phyloP scores from a whole-genome alignment of 2,797 vertebrate species.

The Benthosema pterotum region DNA sequence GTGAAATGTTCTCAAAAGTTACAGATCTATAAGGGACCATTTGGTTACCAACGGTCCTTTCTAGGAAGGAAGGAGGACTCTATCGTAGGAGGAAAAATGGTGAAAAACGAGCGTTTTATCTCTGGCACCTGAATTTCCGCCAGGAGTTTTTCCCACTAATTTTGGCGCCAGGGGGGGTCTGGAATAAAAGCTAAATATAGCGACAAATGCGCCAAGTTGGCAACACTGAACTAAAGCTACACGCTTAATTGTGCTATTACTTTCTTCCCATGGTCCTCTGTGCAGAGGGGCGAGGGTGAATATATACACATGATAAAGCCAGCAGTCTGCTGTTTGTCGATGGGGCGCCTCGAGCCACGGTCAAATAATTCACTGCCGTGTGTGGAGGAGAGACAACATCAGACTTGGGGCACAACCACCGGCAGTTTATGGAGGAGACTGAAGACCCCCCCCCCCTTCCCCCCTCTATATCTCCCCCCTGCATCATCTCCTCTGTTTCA shows the following conservation, averaged over 20 bases:
- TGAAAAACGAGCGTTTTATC: too few species aligned
- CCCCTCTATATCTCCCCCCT: background rate
- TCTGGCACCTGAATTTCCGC: too few species aligned
- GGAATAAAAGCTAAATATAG: too few species aligned
- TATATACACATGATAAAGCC: conserved; percentile 23
- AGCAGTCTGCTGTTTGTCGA: conserved; percentile 27
- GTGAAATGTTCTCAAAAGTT: too few species aligned
- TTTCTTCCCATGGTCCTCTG: background rate
- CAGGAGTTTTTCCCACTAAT: too few species aligned
- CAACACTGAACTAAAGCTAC: too few species aligned
- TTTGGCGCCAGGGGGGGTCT: too few species aligned
- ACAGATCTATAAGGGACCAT: too few species aligned
- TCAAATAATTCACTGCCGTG: conserved; percentile 53
- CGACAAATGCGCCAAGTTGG: too few species aligned
- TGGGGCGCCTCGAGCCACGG: conserved; percentile 19
- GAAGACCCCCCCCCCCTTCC: conserved; percentile 5
- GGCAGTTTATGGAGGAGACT: conserved; percentile 31
- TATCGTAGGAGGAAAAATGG: too few species aligned
- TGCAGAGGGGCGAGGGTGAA: background rate
- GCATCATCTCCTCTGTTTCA: conserved; percentile 13
- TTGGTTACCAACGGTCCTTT: too few species aligned
- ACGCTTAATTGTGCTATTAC: background rate
- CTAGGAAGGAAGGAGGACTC: too few species aligned
- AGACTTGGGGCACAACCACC: conserved; percentile 57
- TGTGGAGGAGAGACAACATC: conserved; percentile 22